Evolutionary conservation across 2,113 vertebrate species (phyloP).

Genomic region (Pseudorasbora parva): DNA sequence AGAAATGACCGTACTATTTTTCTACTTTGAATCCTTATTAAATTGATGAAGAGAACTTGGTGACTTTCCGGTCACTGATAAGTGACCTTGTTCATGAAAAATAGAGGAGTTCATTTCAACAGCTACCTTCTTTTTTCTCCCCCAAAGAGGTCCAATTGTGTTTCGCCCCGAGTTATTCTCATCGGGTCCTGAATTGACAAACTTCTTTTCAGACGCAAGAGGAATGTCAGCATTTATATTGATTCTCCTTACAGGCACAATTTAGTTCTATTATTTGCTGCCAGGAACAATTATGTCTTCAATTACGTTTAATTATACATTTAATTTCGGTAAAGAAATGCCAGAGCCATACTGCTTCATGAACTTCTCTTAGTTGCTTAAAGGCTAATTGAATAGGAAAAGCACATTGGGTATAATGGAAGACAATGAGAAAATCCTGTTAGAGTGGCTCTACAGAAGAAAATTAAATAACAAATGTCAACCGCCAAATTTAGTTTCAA

Average conservation of each 20-base stretch:
- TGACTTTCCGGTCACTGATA: constrained; percentile 89
- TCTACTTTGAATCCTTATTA: constrained; percentile 90
- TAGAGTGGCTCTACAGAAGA: constrained; percentile 65
- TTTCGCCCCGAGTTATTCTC: constrained; percentile 36
- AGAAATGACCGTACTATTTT: constrained; percentile 97
- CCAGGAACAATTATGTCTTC: constrained; percentile 69
- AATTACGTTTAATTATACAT: constrained; percentile 77
- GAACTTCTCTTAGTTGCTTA: constrained; percentile 63
- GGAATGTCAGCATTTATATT: constrained; percentile 57
- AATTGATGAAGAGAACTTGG: constrained; percentile 92
- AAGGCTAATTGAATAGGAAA: constrained; percentile 72
- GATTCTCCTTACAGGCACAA: constrained; percentile 64
- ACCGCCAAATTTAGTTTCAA: constrained; percentile 70
- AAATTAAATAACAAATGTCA: constrained; percentile 69
- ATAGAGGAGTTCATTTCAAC: constrained; percentile 70
- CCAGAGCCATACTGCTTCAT: constrained; percentile 60
- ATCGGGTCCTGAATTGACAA: constrained; percentile 46
- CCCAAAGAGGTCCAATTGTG: constrained; percentile 56
- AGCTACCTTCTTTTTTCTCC: constrained; percentile 56
- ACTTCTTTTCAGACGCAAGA: constrained; percentile 34
- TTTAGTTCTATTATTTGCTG: constrained; percentile 65
- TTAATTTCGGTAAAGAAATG: constrained; percentile 73
- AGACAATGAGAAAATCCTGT: constrained; percentile 71
- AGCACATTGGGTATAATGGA: constrained; percentile 64
- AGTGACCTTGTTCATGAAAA: constrained; percentile 91